Evolutionary conservation across 2,797 vertebrate genomes (phyloP).

Genomic region (Stomatorhinus walkeri): DNA sequence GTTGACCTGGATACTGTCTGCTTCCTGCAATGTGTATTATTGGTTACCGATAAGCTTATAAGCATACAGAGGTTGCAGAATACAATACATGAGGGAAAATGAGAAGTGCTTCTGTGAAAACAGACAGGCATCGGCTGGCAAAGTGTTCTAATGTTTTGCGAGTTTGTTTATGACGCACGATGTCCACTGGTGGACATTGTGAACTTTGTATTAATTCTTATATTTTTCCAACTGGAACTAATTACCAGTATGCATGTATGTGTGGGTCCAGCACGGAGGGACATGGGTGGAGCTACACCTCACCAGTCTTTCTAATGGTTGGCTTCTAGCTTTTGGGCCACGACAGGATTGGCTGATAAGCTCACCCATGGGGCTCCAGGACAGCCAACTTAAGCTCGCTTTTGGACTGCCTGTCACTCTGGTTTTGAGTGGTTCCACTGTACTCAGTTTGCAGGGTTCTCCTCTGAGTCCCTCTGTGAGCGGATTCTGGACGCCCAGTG

Average conservation of each 20-base stretch:
- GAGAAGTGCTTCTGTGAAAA: not conserved
- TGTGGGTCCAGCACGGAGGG: not conserved
- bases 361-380: not conserved
- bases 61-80: not conserved
- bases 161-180: not conserved
- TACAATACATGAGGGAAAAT: not conserved
- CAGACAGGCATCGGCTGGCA: not conserved
- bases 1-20: not conserved
- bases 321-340: not conserved
- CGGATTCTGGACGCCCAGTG: conserved; percentile 63
- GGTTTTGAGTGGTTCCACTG: conserved; percentile 1
- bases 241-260: not conserved
- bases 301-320: not conserved
- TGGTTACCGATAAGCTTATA: not conserved
- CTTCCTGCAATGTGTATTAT: not conserved
- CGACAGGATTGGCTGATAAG: not conserved
- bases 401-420: not conserved
- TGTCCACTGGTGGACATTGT: not conserved
- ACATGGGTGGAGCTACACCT: not conserved
- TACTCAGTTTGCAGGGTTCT: conserved; percentile 72
- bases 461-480: conserved; percentile 63
- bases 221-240: not conserved
- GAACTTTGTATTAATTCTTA: not conserved
- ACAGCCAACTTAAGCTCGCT: not conserved
- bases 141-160: not conserved